Base-by-base conservation (phyloP, 2,888 invertebrate species). In the Plebejus melissa region DNA sequence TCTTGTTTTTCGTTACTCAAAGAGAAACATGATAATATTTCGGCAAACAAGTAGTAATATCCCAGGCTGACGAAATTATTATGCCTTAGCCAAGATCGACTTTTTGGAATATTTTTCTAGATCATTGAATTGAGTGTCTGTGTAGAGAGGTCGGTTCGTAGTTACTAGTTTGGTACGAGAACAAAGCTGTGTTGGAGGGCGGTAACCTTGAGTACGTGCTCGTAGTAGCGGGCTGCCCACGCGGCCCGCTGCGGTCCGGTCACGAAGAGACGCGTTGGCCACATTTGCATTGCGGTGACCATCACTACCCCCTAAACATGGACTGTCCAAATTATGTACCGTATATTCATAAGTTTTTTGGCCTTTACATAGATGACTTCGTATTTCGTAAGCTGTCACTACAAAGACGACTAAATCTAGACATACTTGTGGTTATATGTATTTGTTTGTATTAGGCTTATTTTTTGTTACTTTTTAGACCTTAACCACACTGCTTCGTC, bases 211-310 rank as follows among this genome's bases (percentile, higher is more conserved):
- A 76, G 72, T 74, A 75, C 75, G 54, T 76, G 72, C 75, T 72
- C 69, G 57, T 74, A 75, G 76, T 75, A 75, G 75, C 57, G 75
- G 78, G 76, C 79, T 78, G 80, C 81, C 81, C 81, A 82, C 82
- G 80, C 82, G 82, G 76, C 74, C 78, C 79, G 77, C 76, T 77
- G 80, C 82, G 82, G 76, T 74, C 78, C 79, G 77, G 77, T 77
- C 81, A 79, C 77, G 77, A 76, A 71, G 77, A 76, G 78, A 80
- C 81, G 78, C 78, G 76, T 77, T 78, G 78, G 78, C 78, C 79
- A 79, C 82, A 84, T 83, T 84, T 83, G 82, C 83, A 83, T 84
- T 80, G 76, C 76, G 79, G 82, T 83, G 80, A 82, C 84, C 83
- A 85, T 41, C 38, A 36, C 22, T 32, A 54, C 22, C 13, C 50